A percentile compares a stretch with the other conserved stretches of the same genome.
Conservation (phyloP, 1,140 invertebrate species). For the Nilaparvata lugens region DNA sequence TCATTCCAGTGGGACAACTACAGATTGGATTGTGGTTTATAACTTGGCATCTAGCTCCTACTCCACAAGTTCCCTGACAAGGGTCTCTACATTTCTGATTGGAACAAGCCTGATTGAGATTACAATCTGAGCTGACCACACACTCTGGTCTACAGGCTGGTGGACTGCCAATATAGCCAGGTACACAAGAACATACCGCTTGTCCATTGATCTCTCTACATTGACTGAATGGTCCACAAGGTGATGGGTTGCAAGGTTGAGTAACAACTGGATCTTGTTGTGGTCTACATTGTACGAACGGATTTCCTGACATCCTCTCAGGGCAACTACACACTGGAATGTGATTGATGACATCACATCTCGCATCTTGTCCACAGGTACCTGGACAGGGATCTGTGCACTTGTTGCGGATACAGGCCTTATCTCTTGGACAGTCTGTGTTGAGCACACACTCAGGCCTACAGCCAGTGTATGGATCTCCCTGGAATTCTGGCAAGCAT, state of each 20-base stretch:
- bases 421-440: slow-evolving; percentile 55
- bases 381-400: slow-evolving; percentile 70
- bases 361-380: slow-evolving; percentile 59
- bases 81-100: slow-evolving; percentile 61
- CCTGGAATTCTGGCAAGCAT: slow-evolving; percentile 56
- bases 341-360: slow-evolving; percentile 72
- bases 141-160: slow-evolving; percentile 66
- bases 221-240: slow-evolving; percentile 60
- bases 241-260: slow-evolving; percentile 40
- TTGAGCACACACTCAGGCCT: slow-evolving; percentile 62
- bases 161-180: slow-evolving; percentile 53
- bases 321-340: slow-evolving; percentile 63
- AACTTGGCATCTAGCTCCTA: slow-evolving; percentile 51
- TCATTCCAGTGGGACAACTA: slow-evolving; percentile 53
- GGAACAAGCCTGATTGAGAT: slow-evolving; percentile 53
- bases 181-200: slow-evolving; percentile 58
- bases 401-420: slow-evolving; percentile 62
- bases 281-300: slow-evolving; percentile 37
- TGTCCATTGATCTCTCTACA: slow-evolving; percentile 55
- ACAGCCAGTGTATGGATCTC: slow-evolving; percentile 62
- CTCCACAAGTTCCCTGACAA: slow-evolving; percentile 57
- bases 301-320: slow-evolving; percentile 59
- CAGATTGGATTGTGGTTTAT: slow-evolving; percentile 59
- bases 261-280: slow-evolving; percentile 19
- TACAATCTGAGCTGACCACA: slow-evolving; percentile 60